Base-by-base conservation (phyloP, 2,888 invertebrate species). In the Neria commutata region DNA sequence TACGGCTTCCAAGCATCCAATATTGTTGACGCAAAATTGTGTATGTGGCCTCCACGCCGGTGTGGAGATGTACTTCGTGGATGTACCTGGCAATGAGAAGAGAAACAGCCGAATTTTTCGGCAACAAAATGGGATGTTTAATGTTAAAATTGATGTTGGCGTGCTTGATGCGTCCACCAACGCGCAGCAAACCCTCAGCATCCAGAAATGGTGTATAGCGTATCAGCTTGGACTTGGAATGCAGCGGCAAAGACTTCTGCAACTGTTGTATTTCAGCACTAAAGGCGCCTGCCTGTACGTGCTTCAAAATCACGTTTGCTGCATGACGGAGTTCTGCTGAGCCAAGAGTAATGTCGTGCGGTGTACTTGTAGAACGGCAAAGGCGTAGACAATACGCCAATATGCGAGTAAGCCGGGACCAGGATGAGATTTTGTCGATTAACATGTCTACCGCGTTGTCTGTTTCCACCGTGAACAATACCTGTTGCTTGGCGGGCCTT, bases 1-100 rank as follows among this genome's bases (percentile, higher is more conserved):
- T 61, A 2, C 55, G 48, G 25, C 58, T 55, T 2, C 61, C 54
- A 25, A 64, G 11, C n/a, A 62, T 58, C 60, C 61, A 64, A 25
- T 54, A 62, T 19, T 56, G 56, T 29, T 64, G 60, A 1, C 60
- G 50, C 0, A 55, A 19, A 5, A 54, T 48, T 2, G 29, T 16
- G 14, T 60, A 56, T 11, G 58, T 60, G 24, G 47, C 47, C n/a
- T 60, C 53, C 6, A 58, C 37, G 3, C 62, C 61, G 4, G 52
- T 19, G 40, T 62, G 61, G 1, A 64, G 26, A 34, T 58, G 16
- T 2, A 17, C 29, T 2, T 42, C 24, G n/a, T 62, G 58, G 17
- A 55, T 8, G 48, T 61, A 26, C 10, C 23, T 40, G 17, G 46
- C 24, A n/a, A 64, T 57, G 14, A 58, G 50, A 8, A n/a, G 29